These are phyloP conservation scores for Sebastes minor DNA, from an alignment of 2,797 vertebrate species.

Conservation along the genomic window DNA sequence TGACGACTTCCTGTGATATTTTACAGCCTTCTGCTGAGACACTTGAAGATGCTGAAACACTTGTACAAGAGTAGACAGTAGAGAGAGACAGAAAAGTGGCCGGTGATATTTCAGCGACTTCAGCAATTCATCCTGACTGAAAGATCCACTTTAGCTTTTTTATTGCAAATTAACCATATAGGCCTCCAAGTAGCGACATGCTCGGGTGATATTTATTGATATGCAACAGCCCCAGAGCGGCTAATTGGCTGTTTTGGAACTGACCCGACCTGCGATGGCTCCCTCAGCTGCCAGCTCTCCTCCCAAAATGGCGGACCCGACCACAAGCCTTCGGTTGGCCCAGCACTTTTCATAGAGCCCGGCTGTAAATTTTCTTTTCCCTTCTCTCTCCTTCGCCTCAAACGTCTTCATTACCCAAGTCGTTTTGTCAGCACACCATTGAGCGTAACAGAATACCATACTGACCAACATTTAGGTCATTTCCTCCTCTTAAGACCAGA, in stretches of 20 bases:
- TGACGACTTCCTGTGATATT: conserved; percentile 50
- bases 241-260: conserved; percentile 75
- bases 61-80: conserved; percentile 10
- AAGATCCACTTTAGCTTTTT: conserved; percentile 45
- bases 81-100: conserved; percentile 9
- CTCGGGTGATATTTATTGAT: conserved; percentile 71
- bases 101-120: conserved; percentile 35
- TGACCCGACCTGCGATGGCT: conserved; percentile 67
- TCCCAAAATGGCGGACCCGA: conserved; percentile 71
- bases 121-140: conserved; percentile 24
- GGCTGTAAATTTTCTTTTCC: conserved; percentile 69
- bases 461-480: conserved; percentile 84
- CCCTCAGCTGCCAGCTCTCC: conserved; percentile 63
- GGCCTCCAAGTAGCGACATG: conserved; percentile 61
- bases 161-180: conserved; percentile 35
- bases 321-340: conserved; percentile 63
- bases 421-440: conserved; percentile 81
- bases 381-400: conserved; percentile 41
- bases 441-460: conserved; percentile 82
- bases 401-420: conserved; percentile 77
- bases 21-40: conserved; percentile 56
- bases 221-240: conserved; percentile 50
- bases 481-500: conserved; percentile 81
- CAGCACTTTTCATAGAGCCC: conserved; percentile 64
- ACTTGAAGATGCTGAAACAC: conserved; percentile 49